phyloP scores from a whole-genome alignment of 2,113 vertebrate species.

The Myrmophylax atrothorax region DNA sequence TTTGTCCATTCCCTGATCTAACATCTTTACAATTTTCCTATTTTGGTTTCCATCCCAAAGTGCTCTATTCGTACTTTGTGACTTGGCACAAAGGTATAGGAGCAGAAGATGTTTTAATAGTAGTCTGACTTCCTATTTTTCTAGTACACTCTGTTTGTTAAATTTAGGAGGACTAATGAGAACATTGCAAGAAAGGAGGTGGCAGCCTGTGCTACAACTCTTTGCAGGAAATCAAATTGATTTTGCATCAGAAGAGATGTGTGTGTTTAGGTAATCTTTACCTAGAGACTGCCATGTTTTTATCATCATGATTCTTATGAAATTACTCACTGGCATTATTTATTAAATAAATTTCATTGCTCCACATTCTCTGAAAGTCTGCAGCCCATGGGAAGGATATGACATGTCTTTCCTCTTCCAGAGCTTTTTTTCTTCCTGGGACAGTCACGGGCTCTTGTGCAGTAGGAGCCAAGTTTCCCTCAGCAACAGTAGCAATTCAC shows the following conservation, averaged over 20 bases:
- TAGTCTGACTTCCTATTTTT: neutral
- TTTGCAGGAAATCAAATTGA: neutral
- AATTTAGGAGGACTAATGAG: neutral
- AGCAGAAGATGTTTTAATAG: neutral
- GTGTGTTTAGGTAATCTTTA: neutral
- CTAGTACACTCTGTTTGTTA: neutral
- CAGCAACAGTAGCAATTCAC: neutral
- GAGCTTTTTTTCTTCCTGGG: neutral
- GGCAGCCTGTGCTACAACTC: rapidly evolving
- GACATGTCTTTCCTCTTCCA: neutral
- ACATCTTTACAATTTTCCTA: neutral
- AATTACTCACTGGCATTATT: neutral
- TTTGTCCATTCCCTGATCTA: neutral
- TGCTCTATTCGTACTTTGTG: neutral
- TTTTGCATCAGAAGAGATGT: neutral
- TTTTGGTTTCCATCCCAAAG: neutral
- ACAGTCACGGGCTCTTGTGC: neutral
- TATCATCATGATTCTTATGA: neutral
- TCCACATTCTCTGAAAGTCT: neutral
- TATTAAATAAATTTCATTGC: neutral
- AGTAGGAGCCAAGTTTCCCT: neutral
- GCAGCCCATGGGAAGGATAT: neutral
- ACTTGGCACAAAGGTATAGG: neutral
- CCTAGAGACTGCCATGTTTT: neutral
- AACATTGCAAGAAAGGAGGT: neutral